These are phyloP conservation scores for Plusia festucae DNA, from an alignment of 2,888 invertebrate genomes.

Conservation along the genomic window DNA sequence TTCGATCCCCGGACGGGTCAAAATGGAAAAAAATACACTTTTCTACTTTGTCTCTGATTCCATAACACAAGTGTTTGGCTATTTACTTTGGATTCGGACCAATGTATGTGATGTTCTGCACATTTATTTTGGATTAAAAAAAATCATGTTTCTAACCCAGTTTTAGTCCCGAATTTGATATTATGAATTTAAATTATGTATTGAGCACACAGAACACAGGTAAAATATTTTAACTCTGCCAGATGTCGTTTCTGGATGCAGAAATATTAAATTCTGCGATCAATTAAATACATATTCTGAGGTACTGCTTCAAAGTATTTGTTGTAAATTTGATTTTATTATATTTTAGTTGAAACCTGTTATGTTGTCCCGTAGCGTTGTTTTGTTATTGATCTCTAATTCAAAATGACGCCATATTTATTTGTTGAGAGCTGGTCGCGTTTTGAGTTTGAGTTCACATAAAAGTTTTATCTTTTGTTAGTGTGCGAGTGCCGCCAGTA, in stretches of 20 bases:
- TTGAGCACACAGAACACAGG: neutral
- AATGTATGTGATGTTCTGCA: no score
- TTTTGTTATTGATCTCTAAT: conserved; percentile 30
- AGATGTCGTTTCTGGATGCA: neutral
- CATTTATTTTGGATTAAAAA: no score
- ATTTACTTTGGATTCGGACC: no score
- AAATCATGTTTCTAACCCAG: neutral
- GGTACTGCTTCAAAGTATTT: conserved; percentile 29
- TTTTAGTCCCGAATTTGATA: neutral
- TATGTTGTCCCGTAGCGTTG: conserved; percentile 45
- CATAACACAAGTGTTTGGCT: no score
- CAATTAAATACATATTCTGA: conserved; percentile 16
- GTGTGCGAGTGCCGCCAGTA: conserved; percentile 41
- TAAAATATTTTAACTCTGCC: neutral
- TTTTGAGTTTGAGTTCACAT: conserved; percentile 31
- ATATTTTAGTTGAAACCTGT: conserved; percentile 44
- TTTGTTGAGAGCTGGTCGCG: conserved; percentile 5
- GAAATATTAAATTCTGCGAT: no score
- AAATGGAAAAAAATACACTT: no score
- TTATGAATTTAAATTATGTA: conserved; percentile 2
- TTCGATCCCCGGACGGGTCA: no score
- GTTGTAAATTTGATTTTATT: conserved; percentile 37
- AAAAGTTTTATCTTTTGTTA: conserved; percentile 31
- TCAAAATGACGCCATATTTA: conserved; percentile 19
- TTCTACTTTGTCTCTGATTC: no score